These are phyloP conservation scores for Montifringilla adamsi DNA, from an alignment of 2,113 vertebrate genomes.

Conservation along the genomic window DNA sequence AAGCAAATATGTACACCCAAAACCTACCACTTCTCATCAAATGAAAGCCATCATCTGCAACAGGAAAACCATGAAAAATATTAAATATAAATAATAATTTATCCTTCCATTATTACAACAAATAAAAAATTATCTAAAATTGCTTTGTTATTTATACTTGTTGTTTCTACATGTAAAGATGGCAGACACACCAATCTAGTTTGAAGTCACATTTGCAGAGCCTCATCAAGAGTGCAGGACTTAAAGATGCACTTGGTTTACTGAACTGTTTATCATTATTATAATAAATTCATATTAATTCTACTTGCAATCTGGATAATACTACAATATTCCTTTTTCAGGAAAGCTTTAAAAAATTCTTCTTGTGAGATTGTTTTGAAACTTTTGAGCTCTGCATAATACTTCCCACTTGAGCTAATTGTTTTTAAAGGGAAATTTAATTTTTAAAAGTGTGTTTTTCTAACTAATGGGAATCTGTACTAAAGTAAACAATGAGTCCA, in stretches of 20 bases:
- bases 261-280: not conserved
- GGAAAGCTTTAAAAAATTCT: not conserved
- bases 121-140: not conserved
- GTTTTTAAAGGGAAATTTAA: slow-evolving; percentile 62
- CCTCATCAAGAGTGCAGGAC: not conserved
- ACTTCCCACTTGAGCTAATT: slow-evolving; percentile 45
- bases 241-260: not conserved
- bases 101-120: not conserved
- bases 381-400: slow-evolving; percentile 1
- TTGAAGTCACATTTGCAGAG: not conserved
- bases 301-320: not conserved
- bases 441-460: slow-evolving; percentile 28
- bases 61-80: not conserved
- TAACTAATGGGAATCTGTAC: slow-evolving; percentile 44
- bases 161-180: not conserved
- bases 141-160: not conserved
- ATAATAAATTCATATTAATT: not conserved
- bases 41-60: not conserved
- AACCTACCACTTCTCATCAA: not conserved
- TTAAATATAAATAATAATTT: not conserved
- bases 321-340: not conserved
- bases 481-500: slow-evolving; percentile 6
- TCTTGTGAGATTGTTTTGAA: slow-evolving; percentile 22
- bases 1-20: not conserved
- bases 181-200: not conserved